Percentiles rank a stretch among this genome's conserved stretches.
Conservation (phyloP, 2,113 vertebrate genomes). For the Halcyon malimbica region DNA sequence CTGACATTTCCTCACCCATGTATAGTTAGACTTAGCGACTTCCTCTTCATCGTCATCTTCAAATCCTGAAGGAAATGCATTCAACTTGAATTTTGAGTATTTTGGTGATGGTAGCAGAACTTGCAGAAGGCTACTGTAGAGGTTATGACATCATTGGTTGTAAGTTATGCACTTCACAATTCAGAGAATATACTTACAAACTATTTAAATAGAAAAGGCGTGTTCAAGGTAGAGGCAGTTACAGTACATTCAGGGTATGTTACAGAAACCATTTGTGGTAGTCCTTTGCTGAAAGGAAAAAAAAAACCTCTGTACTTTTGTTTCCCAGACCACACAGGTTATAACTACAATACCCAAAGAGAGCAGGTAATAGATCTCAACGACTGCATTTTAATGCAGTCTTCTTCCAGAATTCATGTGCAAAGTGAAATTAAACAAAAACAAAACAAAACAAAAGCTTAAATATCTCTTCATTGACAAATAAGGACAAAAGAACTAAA, state of each 20-base stretch:
- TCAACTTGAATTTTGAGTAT: background rate
- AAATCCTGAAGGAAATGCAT: constrained; percentile 27
- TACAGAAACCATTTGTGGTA: constrained; percentile 54
- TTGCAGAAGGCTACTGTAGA: constrained; percentile 61
- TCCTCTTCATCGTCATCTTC: background rate
- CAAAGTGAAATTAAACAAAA: constrained; percentile 29
- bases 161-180: constrained; percentile 44
- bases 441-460: background rate
- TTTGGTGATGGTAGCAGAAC: constrained; percentile 41
- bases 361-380: background rate
- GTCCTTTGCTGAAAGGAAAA: constrained; percentile 52
- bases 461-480: constrained; percentile 53
- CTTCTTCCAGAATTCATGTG: constrained; percentile 59
- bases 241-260: constrained; percentile 66
- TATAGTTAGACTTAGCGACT: background rate
- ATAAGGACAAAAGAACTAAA: constrained; percentile 27
- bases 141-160: constrained; percentile 30
- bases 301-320: background rate
- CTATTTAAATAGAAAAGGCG: constrained; percentile 55
- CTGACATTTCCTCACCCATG: background rate
- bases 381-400: constrained; percentile 28
- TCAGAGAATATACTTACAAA: constrained; percentile 37
- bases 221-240: constrained; percentile 69
- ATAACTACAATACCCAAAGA: constrained; percentile 55
- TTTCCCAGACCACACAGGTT: constrained; percentile 63